Conservation (phyloP, 2,888 invertebrate species). For the Pristionchus mayeri region DNA sequence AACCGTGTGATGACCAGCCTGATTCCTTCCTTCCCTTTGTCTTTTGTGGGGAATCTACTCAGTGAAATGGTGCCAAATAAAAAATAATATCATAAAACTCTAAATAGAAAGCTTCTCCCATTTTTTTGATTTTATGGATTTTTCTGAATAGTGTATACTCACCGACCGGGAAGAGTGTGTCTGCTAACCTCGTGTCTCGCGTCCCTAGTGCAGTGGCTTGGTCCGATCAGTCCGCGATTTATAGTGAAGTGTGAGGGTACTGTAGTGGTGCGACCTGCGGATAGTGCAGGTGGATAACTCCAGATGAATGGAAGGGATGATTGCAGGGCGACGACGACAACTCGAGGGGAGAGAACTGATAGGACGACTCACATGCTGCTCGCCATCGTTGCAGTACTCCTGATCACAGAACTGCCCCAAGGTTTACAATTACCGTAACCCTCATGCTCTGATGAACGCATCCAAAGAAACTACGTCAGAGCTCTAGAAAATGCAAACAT, state of each 20-base stretch:
- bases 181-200: not conserved
- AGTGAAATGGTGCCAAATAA: not conserved
- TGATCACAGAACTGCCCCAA: constrained; percentile 79
- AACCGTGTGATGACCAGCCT: not conserved
- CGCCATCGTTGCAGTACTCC: constrained; percentile 78
- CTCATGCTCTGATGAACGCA: no score
- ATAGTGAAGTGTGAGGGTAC: not conserved
- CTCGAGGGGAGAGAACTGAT: constrained; percentile 73
- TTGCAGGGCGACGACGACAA: constrained; percentile 20
- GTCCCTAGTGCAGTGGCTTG: not conserved
- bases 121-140: no score
- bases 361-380: constrained; percentile 79
- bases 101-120: no score
- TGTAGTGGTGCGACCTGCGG: not conserved
- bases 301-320: no score
- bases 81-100: no score
- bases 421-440: constrained; percentile 66
- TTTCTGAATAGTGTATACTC: no score
- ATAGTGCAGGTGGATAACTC: no score
- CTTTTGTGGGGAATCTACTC: not conserved
- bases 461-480: no score
- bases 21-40: not conserved
- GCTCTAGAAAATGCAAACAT: not conserved
- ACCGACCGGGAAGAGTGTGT: no score
- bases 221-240: not conserved